Evolutionary conservation across 2,888 invertebrate genomes (phyloP), one percentile per base, ranked within the genome.

Genomic region (Liopterus haemorrhoidalis): DNA sequence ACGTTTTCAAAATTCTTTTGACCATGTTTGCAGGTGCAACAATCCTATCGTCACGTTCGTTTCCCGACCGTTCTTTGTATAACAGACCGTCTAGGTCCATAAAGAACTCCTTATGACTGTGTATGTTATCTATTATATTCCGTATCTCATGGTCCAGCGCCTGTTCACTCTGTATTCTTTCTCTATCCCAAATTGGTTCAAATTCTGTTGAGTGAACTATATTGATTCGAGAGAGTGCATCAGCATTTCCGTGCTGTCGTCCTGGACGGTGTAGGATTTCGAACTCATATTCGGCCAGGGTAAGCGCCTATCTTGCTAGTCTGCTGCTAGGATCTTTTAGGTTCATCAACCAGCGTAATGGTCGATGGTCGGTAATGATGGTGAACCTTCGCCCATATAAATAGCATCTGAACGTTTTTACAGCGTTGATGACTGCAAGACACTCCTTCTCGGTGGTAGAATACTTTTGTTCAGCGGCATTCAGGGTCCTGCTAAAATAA

Each of bases 291-390:
- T 41, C 41, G 15, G 24, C 15, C 8, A 46, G 20, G 4, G 36
- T 28, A 6, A 46, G 30, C 2, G 42, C 37, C 55, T 54, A 57
- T 3, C 56, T 14, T 5, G 48, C 41, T 16, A 57, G 18, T 15
- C 50, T 18, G 2, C 51, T 49, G 3, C 46, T 48, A 2, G 52
- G 51, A 27, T 56, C 54, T 21, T 49, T 52, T 2, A 49, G 30
- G 5, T 27, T 16, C 19, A 49, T 11, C 3, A 56, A 27, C 52
- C 54, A 57, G 2, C 31, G 11, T 19, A 56, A 21, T 2, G 55
- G 51, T 22, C 37, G 31, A 35, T 57, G 57, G 46, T 57, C 58
- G 1, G 53, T 58, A 5, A 54, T 43, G 5, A 59, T 33, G 4
- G 27, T 46, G 20, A 59, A 58, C 19, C 43, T 43, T 19, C 46